phyloP scores from a whole-genome alignment of 2,797 vertebrate genomes.

The Eutrigla gurnardus region DNA sequence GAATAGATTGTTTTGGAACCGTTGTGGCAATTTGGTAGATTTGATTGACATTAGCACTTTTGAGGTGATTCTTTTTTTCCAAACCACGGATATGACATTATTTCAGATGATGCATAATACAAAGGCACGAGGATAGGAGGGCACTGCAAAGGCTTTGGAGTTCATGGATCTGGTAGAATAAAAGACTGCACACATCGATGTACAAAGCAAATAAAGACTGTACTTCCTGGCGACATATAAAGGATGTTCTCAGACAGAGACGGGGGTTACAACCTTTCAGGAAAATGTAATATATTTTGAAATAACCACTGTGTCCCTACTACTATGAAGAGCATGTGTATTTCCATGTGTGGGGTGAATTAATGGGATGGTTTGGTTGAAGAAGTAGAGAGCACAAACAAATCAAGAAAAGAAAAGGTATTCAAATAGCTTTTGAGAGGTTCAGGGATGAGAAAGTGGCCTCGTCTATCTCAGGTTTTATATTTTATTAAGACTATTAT shows the following conservation, averaged over 20 bases:
- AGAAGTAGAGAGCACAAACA: background rate
- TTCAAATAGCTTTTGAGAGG: background rate
- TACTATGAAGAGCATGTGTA: background rate
- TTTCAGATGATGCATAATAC: slow-evolving; percentile 17
- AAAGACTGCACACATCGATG: background rate
- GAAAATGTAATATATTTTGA: no score
- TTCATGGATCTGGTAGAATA: background rate
- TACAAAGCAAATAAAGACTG: background rate
- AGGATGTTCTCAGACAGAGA: background rate
- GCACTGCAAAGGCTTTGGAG: background rate
- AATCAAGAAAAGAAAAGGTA: background rate
- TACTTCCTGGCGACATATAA: background rate
- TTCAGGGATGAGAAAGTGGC: background rate
- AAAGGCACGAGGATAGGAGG: background rate
- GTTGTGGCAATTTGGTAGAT: background rate
- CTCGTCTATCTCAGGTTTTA: background rate
- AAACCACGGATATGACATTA: slow-evolving; percentile 38
- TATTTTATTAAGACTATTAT: no score
- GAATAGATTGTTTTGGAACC: slow-evolving; percentile 17
- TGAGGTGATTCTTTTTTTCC: slow-evolving; percentile 30
- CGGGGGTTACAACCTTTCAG: no score
- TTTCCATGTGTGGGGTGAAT: background rate
- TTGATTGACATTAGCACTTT: slow-evolving; percentile 42
- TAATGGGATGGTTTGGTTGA: background rate
- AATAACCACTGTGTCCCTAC: background rate